These are phyloP conservation scores for Drosophila prosaltans DNA, from an alignment of 1,140 invertebrate species.

Conservation along the genomic window DNA sequence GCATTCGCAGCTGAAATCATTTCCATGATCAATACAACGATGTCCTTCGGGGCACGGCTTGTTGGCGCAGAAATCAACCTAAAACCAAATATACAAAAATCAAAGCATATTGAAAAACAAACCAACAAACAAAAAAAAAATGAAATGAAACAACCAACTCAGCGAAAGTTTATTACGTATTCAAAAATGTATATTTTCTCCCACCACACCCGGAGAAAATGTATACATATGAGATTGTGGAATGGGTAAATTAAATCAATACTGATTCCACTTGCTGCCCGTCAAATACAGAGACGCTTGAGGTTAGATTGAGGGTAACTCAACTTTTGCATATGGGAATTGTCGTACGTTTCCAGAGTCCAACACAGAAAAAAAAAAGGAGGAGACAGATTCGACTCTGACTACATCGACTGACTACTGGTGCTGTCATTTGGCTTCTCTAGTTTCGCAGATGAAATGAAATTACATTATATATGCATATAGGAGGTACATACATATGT, in stretches of 20 bases:
- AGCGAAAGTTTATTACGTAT: slow-evolving; percentile 66
- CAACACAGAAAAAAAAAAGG: slow-evolving; percentile 36
- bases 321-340: slow-evolving; percentile 41
- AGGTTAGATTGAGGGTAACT: slow-evolving; percentile 22
- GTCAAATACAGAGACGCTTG: slow-evolving; percentile 31
- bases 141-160: slow-evolving; percentile 4
- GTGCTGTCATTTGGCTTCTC: slow-evolving; percentile 2
- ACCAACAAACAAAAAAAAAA: slow-evolving; percentile 25
- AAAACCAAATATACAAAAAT: slow-evolving; percentile 49
- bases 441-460: slow-evolving; percentile 10
- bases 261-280: slow-evolving; percentile 39
- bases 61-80: slow-evolving; percentile 89
- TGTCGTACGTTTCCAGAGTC: slow-evolving; percentile 39
- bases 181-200: slow-evolving; percentile 63
- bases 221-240: slow-evolving; percentile 28
- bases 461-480: slow-evolving; percentile 16
- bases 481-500: not conserved
- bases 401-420: not conserved
- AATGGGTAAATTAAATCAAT: slow-evolving; percentile 67
- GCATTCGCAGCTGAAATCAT: slow-evolving; percentile 89
- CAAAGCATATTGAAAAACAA: slow-evolving; percentile 62
- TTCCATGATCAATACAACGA: slow-evolving; percentile 88
- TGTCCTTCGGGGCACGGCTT: slow-evolving; percentile 87
- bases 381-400: slow-evolving; percentile 16
- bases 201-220: slow-evolving; percentile 21